A percentile compares a stretch with the other conserved stretches of the same genome.
These are phyloP conservation scores for Aricia artaxerxes DNA, from an alignment of 2,888 invertebrate species.

Conservation along the genomic window DNA sequence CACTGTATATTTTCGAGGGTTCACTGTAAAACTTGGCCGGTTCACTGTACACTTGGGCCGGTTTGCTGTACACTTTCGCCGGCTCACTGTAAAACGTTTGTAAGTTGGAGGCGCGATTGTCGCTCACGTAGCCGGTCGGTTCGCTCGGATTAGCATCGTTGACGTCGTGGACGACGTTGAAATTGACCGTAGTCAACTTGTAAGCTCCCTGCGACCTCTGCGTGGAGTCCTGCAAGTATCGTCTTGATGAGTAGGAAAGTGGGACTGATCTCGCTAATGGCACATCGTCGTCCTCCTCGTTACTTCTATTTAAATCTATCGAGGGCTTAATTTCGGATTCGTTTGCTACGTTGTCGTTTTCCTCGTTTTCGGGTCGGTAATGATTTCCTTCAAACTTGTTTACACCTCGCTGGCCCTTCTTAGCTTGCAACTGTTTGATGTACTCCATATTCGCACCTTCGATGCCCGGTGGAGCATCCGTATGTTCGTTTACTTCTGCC, in stretches of 20 bases:
- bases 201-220: slow-evolving; percentile 51
- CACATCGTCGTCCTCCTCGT: slow-evolving; percentile 50
- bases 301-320: background rate
- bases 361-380: slow-evolving; percentile 67
- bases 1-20: slow-evolving; percentile 75
- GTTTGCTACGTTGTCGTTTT: slow-evolving; percentile 60
- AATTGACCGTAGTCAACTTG: slow-evolving; percentile 67
- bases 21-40: slow-evolving; percentile 68
- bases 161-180: slow-evolving; percentile 66
- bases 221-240: slow-evolving; percentile 55
- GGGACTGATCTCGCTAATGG: slow-evolving; percentile 56
- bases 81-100: slow-evolving; percentile 55
- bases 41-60: slow-evolving; percentile 65
- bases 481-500: slow-evolving; percentile 51
- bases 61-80: slow-evolving; percentile 59
- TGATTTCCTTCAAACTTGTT: slow-evolving; percentile 52
- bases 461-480: slow-evolving; percentile 63
- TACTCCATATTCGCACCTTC: slow-evolving; percentile 75
- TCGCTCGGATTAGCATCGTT: slow-evolving; percentile 52
- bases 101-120: slow-evolving; percentile 47
- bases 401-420: slow-evolving; percentile 62
- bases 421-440: slow-evolving; percentile 69
- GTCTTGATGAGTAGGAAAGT: slow-evolving; percentile 54
- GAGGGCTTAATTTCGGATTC: slow-evolving; percentile 46
- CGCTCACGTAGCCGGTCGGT: slow-evolving; percentile 47